A percentile compares a stretch with the other conserved stretches of the same genome.
Evolutionary conservation across 2,797 vertebrate species (phyloP).

Genomic region (Lerista edwardsae): DNA sequence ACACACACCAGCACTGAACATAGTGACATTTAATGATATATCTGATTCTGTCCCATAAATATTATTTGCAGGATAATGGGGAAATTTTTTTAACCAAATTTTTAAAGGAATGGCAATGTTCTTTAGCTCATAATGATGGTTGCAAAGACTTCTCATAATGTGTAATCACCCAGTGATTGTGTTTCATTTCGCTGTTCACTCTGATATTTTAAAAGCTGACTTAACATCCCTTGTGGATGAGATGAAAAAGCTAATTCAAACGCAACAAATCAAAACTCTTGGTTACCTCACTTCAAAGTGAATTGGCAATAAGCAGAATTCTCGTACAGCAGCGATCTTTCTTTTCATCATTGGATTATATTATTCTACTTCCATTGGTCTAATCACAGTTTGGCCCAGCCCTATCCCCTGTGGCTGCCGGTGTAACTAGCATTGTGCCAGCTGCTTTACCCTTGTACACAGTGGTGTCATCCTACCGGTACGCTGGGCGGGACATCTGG

Average conservation of each 20-base stretch:
- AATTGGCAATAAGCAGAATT: constrained; percentile 7
- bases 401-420: no score
- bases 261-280: background rate
- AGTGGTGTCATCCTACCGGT: no score
- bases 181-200: background rate
- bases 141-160: background rate
- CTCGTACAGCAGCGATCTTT: background rate
- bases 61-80: background rate
- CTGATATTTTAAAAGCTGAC: background rate
- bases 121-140: background rate
- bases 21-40: background rate
- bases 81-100: no score
- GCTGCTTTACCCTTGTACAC: no score
- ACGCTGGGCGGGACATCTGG: no score
- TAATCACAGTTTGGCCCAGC: background rate
- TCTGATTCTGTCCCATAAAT: background rate
- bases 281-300: constrained; percentile 12
- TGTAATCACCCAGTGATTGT: constrained; percentile 3
- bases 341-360: background rate
- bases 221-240: background rate
- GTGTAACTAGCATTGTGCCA: no score
- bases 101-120: background rate
- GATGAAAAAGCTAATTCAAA: constrained; percentile 5
- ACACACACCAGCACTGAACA: background rate
- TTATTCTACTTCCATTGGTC: background rate